Base-by-base conservation (phyloP, 2,113 vertebrate species). In the Phaethornis superciliosus region DNA sequence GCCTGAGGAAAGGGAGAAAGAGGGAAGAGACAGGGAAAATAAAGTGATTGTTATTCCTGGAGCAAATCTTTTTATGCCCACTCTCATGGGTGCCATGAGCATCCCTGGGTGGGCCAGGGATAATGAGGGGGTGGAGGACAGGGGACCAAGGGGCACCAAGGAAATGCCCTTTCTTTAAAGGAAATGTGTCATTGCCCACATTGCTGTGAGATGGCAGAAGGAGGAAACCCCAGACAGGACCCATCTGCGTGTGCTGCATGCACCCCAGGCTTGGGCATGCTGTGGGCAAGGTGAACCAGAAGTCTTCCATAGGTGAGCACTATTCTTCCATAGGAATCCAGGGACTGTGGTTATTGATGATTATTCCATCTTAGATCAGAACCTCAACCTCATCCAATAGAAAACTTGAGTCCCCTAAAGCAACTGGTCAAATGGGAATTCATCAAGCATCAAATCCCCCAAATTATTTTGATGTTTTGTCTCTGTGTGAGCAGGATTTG, bases 401-500 rank as follows among this genome's bases (percentile, higher is more conserved):
- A 83, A 80, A 82, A 64, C 46, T 35, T 0, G 2, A 78, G 56
- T 58, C 33, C 42, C 3, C 2, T 46, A 62, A 60, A 77, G 44
- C 68, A 0, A 0, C 76, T 51, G 56, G 14, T 72, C 54, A 69
- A 47, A 56, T 69, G 77, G 89, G 77, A 83, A 65, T 54, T 74
- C 40, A 19, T 37, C 0, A 2, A 74, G 78, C 37, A 5, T 12
- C 27, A 30, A 67, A 93, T 54, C 74, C 1, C 0, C 20, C 4
- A 3, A 44, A 65, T 59, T 9, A 1, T 28, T 20, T 17, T 42
- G 44, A 19, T 27, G 13, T 42, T 55, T 15, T 60, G 14, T 47
- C 54, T 83, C 2, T 0, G 7, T 0, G 0, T 0, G 3, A 60
- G 37, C 37, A 44, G 52, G 28, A 32, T 84, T 72, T 74, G 13